Evolutionary conservation across 2,113 vertebrate genomes (phyloP).

Genomic region (Aldabrachelys gigantea): DNA sequence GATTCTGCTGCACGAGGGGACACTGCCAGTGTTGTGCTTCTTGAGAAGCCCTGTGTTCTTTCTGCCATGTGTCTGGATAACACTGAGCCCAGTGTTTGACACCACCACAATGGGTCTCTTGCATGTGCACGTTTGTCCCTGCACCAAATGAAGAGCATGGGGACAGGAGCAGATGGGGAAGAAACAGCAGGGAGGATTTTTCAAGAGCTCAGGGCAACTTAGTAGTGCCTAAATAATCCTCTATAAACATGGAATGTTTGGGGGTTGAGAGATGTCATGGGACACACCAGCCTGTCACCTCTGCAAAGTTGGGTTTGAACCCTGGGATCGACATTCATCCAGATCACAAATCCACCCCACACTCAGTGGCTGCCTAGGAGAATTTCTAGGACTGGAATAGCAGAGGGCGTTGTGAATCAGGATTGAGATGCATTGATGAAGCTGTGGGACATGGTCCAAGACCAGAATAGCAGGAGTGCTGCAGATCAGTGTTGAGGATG

Average conservation of each 20-base stretch:
- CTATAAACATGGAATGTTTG: not conserved
- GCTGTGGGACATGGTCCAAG: not conserved
- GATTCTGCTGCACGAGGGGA: accelerated
- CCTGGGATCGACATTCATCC: not conserved
- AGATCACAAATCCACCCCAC: not conserved
- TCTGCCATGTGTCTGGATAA: not conserved
- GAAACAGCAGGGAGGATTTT: not conserved
- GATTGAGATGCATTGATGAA: not conserved
- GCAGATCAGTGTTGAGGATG: not conserved
- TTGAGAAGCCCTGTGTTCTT: not conserved
- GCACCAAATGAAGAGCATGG: not conserved
- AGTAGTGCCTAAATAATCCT: not conserved
- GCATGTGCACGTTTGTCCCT: accelerated
- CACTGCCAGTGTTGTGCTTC: not conserved
- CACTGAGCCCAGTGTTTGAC: not conserved
- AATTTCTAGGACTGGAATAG: not conserved
- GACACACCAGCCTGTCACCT: not conserved
- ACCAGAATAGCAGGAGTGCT: accelerated
- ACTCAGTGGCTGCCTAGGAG: not conserved
- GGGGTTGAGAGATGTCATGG: not conserved
- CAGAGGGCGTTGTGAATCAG: not conserved
- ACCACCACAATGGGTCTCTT: accelerated
- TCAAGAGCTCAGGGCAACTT: not conserved
- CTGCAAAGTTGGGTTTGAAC: not conserved
- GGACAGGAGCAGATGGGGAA: not conserved